Percentiles rank a stretch among this genome's conserved stretches.
Conservation (phyloP, 2,888 invertebrate species). For the Merodon equestris region DNA sequence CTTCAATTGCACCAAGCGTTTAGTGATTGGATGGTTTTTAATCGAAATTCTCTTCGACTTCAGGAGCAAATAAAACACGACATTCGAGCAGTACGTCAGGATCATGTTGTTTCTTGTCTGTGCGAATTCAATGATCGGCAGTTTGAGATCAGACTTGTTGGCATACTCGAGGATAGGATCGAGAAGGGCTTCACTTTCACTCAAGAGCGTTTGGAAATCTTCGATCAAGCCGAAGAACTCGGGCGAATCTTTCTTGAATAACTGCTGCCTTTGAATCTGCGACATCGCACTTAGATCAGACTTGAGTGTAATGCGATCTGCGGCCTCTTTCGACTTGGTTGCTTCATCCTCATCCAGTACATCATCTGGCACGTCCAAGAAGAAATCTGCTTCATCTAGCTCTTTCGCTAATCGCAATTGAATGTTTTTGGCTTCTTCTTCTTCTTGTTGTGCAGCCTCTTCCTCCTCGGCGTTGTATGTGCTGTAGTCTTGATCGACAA, state of each 20-base stretch:
- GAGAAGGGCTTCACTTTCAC: constrained; percentile 83
- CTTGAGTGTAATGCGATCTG: constrained; percentile 80
- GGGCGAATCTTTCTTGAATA: constrained; percentile 92
- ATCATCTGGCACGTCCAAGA: constrained; percentile 80
- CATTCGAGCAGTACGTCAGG: constrained; percentile 91
- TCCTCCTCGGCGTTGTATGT: constrained; percentile 81
- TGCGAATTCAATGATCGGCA: constrained; percentile 85
- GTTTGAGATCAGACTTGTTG: constrained; percentile 82
- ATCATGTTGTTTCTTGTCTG: constrained; percentile 85
- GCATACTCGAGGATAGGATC: constrained; percentile 84
- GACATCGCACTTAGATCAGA: constrained; percentile 88
- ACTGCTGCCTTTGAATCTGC: constrained; percentile 86
- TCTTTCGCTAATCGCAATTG: constrained; percentile 88
- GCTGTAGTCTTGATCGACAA: constrained; percentile 90
- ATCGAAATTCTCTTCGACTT: constrained; percentile 87
- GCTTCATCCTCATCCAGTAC: constrained; percentile 73
- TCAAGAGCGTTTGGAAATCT: constrained; percentile 87
- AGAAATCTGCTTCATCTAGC: constrained; percentile 88
- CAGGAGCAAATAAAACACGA: constrained; percentile 90
- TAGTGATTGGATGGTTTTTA: constrained; percentile 93
- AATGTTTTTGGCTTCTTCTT: constrained; percentile 89
- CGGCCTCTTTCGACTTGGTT: constrained; percentile 3
- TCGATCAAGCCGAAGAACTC: constrained; percentile 89
- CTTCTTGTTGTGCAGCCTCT: constrained; percentile 88
- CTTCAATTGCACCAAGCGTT: constrained; percentile 89